phyloP scores from a whole-genome alignment of 2,113 vertebrate species.

The Apistogramma diplotaenia region DNA sequence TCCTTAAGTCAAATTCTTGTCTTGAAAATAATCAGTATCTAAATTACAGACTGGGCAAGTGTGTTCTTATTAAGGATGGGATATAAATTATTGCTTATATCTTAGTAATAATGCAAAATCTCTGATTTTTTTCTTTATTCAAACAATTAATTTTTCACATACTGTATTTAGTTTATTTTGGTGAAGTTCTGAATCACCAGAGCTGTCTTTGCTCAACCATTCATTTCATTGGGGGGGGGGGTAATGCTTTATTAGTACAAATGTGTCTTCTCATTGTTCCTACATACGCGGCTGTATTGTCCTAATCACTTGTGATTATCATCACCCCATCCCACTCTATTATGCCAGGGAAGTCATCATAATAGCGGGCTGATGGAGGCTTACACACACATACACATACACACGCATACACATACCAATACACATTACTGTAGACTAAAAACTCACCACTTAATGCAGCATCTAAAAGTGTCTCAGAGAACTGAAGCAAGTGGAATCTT shows the following conservation, averaged over 20 bases:
- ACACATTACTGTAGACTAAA: constrained; percentile 36
- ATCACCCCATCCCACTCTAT: constrained; percentile 66
- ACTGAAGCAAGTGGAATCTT: background rate
- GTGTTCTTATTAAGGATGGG: constrained; percentile 3
- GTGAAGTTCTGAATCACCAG: constrained; percentile 19
- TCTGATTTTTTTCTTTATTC: background rate
- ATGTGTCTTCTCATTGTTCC: constrained; percentile 71
- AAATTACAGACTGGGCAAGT: background rate
- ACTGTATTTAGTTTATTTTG: constrained; percentile 54
- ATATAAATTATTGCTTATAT: background rate
- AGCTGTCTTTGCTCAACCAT: constrained; percentile 38
- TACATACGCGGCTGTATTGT: constrained; percentile 69
- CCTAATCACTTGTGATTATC: constrained; percentile 75
- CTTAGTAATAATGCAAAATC: background rate
- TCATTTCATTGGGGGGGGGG: constrained; percentile 2
- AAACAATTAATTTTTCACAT: background rate
- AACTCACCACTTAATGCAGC: constrained; percentile 31
- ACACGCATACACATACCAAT: constrained; percentile 14
- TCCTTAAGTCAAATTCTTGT: background rate
- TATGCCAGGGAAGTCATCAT: constrained; percentile 70
- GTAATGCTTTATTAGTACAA: constrained; percentile 65
- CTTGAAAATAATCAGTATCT: background rate
- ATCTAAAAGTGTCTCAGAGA: constrained; percentile 3
- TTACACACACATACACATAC: constrained; percentile 20
- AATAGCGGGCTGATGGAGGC: constrained; percentile 66